Conservation (phyloP, 2,797 vertebrate species). For the Pogoniulus pusillus region DNA sequence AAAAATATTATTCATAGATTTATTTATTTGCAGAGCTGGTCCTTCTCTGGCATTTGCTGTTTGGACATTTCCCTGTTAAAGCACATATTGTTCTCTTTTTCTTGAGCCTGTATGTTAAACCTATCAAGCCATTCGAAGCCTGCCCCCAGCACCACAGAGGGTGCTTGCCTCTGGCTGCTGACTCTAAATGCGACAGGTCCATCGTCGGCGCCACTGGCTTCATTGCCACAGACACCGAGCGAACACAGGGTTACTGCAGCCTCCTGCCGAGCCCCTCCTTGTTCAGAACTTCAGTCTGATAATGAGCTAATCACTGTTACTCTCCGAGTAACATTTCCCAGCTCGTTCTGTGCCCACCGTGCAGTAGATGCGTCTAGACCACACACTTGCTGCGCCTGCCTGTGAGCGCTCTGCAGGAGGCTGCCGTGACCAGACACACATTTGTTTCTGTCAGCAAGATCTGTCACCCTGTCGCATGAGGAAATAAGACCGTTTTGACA, state of each 20-base stretch:
- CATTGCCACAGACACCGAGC: background rate
- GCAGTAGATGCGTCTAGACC: conserved; percentile 44
- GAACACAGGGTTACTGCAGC: background rate
- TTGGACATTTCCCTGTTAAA: background rate
- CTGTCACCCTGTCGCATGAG: conserved; percentile 59
- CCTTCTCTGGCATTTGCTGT: background rate
- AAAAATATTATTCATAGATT: background rate
- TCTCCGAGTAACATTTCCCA: background rate
- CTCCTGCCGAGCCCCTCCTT: background rate
- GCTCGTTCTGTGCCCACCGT: background rate
- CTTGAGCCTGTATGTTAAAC: background rate
- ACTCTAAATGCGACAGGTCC: background rate
- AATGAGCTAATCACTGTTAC: background rate
- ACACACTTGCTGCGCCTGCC: conserved; percentile 10
- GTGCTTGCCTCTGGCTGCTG: background rate
- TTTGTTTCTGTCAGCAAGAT: conserved; percentile 52
- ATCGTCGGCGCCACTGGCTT: fast-evolving
- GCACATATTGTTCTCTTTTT: fast-evolving
- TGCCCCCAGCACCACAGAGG: background rate
- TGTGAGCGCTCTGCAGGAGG: background rate
- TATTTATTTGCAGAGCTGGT: background rate
- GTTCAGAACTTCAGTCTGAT: conserved; percentile 27
- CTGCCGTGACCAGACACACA: conserved; percentile 33
- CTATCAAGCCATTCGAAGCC: background rate
- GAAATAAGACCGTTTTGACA: conserved; percentile 41